Evolutionary conservation across 30 jellyfish, hydroid and myxozoan genomes (phyloP).

Genomic region (Hydractinia symbiolongicarpus): DNA sequence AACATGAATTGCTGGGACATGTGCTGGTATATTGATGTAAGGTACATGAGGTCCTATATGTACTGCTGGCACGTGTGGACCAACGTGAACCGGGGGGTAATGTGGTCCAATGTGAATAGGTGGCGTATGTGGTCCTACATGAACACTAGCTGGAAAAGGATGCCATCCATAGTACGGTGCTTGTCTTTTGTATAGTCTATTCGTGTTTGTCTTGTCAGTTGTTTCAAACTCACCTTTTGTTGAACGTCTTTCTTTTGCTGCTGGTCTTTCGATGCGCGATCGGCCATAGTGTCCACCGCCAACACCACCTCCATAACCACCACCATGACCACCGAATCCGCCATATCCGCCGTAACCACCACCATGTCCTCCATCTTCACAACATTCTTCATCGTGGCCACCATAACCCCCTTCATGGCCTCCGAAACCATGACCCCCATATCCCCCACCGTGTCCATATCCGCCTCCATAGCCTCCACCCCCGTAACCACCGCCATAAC

Average conservation of each 20-base stretch:
- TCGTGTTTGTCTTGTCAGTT: background rate
- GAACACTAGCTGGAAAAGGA: constrained; percentile 97
- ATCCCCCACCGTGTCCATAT: constrained; percentile 44
- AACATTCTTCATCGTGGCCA: constrained; percentile 47
- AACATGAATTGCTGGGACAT: constrained; percentile 96
- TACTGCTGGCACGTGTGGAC: constrained; percentile 97
- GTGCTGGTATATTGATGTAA: constrained; percentile 93
- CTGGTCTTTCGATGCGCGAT: constrained; percentile 1
- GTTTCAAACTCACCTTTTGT: constrained; percentile 30
- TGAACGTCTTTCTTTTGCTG: constrained; percentile 14
- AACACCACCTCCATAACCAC: constrained; percentile 55
- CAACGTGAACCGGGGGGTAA: constrained; percentile 95
- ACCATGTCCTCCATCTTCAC: constrained; percentile 49
- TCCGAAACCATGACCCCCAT: constrained; percentile 60
- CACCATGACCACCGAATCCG: constrained; percentile 51
- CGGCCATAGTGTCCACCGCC: constrained; percentile 48
- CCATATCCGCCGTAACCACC: constrained; percentile 51
- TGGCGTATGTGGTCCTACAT: constrained; percentile 97
- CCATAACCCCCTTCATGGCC: constrained; percentile 57
- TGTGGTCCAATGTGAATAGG: constrained; percentile 97
- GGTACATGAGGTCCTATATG: constrained; percentile 98
- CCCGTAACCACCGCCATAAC: constrained; percentile 35
- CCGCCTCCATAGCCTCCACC: constrained; percentile 52
- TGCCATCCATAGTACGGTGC: constrained; percentile 95
- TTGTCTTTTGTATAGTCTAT: constrained; percentile 30